Base-by-base conservation (phyloP, 2,797 vertebrate genomes). In the Ctenochaetus hawaiiensis region DNA sequence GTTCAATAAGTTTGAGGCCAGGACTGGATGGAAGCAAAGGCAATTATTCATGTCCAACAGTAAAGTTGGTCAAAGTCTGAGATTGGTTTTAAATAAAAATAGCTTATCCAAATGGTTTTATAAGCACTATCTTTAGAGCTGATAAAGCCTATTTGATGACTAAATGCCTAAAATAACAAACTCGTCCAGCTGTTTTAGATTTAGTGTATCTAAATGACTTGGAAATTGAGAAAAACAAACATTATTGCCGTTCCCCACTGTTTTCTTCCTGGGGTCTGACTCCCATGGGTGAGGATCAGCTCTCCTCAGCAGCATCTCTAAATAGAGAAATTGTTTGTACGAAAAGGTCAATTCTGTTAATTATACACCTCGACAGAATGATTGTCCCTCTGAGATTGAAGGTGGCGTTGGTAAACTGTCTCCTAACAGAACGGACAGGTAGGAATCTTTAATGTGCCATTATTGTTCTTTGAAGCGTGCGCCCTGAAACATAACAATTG, bases 11-110 rank as follows among this genome's bases (percentile, higher is more conserved):
- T 90, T 89, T 79, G 57, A 88, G 78, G 80, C 74, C 23, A 23
- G 69, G 66, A 72, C 85, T 89, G 83, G 79, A 89, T 77, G 63
- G 80, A 85, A 73, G 88, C 72, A 80, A 71, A 88, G 80, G 83
- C 87, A 91, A 92, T 93, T 94, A 94, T 93, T 91, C 90, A 90
- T 93, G 89, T 91, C 92, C 80, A 77, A 75, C 83, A 47, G 63
- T 45, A 45, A 81, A 90, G 82, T 80, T 89, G 71, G 66, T 78
- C 64, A 84, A 81, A 83, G 71, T 82, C 85, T 76, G 82, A 67
- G 76, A 84, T 20, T 51, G 71, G 30, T 72, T 87, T 91, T 84
- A 86, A 93, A 90, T 82, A 84, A 86, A 41, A 90, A 90, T 77
- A 91, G 82, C 80, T 78, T 59, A 60, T 65, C 75, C 75, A 76